phyloP scores from a whole-genome alignment of 2,797 vertebrate genomes.

The Apodemus agrarius region DNA sequence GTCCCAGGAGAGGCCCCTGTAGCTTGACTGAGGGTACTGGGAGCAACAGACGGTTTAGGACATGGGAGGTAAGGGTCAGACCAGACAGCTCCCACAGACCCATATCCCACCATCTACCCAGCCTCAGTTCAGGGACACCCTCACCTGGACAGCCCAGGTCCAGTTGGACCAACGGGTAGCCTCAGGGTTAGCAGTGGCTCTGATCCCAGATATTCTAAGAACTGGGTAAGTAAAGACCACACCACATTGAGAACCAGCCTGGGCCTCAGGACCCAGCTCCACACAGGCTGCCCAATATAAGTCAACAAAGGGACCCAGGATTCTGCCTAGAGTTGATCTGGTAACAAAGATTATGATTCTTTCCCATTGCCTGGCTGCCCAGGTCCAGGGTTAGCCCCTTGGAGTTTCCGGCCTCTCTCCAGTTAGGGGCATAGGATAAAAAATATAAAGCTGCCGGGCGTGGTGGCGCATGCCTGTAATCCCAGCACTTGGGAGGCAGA shows the following conservation, averaged over 20 bases:
- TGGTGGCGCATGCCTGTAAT: no score
- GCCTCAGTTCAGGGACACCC: neutral
- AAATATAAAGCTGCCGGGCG: neutral
- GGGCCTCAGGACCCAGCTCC: neutral
- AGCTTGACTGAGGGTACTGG: neutral
- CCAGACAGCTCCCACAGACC: neutral
- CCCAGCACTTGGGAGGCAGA: no score
- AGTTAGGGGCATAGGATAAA: neutral
- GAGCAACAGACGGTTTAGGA: neutral
- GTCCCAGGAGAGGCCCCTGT: no score
- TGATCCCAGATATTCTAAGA: neutral
- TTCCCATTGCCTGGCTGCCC: neutral
- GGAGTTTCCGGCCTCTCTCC: neutral
- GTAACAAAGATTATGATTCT: neutral
- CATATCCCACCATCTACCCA: neutral
- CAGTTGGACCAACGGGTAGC: neutral
- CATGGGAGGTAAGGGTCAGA: neutral
- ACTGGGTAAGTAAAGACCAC: no score
- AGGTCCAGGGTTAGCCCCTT: neutral
- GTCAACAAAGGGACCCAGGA: neutral
- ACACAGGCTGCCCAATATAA: rapidly evolving
- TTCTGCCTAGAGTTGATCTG: neutral
- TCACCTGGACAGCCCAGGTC: neutral
- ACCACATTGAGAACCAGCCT: neutral
- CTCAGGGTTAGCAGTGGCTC: neutral